Evolutionary conservation across 2,113 vertebrate genomes (phyloP).

Genomic region (Crotophaga sulcirostris): DNA sequence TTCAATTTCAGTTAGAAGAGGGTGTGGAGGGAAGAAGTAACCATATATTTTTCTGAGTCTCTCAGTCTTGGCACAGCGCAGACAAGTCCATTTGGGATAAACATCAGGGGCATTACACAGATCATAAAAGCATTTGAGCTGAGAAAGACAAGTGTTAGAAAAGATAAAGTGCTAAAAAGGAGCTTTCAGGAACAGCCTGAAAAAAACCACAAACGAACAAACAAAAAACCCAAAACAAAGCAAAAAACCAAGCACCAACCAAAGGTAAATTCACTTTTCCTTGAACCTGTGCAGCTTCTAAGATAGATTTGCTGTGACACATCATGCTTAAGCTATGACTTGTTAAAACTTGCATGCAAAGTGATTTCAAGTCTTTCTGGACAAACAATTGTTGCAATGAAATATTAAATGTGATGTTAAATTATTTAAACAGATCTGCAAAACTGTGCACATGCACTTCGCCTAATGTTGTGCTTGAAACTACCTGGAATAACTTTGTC

Average conservation of each 20-base stretch:
- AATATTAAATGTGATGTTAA: slow-evolving; percentile 9
- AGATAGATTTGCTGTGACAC: background rate
- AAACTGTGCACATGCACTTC: background rate
- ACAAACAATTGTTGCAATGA: slow-evolving; percentile 14
- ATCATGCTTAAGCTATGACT: background rate
- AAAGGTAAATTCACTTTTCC: background rate
- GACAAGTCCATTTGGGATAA: slow-evolving; percentile 54
- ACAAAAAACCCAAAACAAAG: accelerated
- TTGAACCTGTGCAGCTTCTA: background rate
- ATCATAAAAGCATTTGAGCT: slow-evolving; percentile 49
- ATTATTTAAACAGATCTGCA: slow-evolving; percentile 1
- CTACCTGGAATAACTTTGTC: background rate
- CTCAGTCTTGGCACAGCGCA: slow-evolving; percentile 24
- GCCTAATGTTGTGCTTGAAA: background rate
- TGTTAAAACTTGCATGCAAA: background rate
- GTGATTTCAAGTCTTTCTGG: background rate
- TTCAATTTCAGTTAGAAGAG: slow-evolving; percentile 63
- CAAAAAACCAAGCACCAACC: no score
- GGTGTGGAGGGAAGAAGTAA: slow-evolving; percentile 34
- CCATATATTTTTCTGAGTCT: slow-evolving; percentile 44
- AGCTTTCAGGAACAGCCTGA: background rate
- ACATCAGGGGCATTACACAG: slow-evolving; percentile 19
- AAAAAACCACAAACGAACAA: no score
- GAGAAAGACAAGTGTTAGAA: slow-evolving; percentile 3
- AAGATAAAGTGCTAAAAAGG: slow-evolving; percentile 8